Percentiles rank a stretch among this genome's conserved stretches.
phyloP scores from a whole-genome alignment of 2,797 vertebrate species.

The Paramormyrops hopkinsi region DNA sequence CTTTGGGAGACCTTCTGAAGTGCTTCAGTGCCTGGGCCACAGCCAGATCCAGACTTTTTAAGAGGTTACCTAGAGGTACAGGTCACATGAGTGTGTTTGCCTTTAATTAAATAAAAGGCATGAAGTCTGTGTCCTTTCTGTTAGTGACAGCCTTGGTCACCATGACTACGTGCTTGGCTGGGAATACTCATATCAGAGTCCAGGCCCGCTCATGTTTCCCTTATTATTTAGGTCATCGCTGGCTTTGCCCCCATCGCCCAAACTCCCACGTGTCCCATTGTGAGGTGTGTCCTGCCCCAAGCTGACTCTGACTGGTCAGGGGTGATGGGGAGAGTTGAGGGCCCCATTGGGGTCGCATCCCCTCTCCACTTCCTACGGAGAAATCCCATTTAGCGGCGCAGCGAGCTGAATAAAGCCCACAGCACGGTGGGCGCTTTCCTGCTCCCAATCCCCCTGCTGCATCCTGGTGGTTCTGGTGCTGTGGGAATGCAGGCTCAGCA shows the following conservation, averaged over 20 bases:
- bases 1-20: background rate
- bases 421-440: conserved; percentile 51
- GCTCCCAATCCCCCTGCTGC: conserved; percentile 33
- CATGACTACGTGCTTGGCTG: background rate
- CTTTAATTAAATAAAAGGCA: background rate
- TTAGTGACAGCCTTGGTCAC: background rate
- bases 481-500: conserved; percentile 43
- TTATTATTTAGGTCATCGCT: background rate
- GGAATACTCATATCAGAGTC: background rate
- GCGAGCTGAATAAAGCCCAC: conserved; percentile 47
- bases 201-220: background rate
- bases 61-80: background rate
- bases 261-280: background rate
- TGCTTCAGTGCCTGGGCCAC: background rate
- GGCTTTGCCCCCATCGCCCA: background rate
- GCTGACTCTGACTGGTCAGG: background rate
- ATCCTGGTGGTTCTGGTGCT: conserved; percentile 42
- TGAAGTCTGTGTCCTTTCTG: background rate
- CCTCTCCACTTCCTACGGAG: background rate
- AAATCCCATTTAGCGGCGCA: conserved; percentile 47
- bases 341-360: background rate
- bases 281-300: background rate
- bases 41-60: background rate
- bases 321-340: background rate
- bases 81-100: background rate